Base-by-base conservation (phyloP, 2,888 invertebrate genomes). In the Buathra laborator region DNA sequence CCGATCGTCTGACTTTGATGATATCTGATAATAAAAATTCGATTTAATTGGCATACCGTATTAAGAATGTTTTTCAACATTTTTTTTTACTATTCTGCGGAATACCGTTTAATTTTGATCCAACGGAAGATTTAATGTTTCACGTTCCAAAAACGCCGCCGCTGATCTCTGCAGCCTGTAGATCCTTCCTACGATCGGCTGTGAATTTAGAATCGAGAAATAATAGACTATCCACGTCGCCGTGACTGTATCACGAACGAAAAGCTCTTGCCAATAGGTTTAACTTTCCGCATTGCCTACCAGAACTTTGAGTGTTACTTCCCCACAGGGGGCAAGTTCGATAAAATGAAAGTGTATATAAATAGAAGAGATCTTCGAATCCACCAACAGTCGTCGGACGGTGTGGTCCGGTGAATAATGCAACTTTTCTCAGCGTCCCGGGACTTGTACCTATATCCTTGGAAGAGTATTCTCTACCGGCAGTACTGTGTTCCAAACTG, bases 331-430 rank as follows among this genome's bases (percentile, higher is more conserved):
- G 19, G 19, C 59, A 14, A 46, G 24, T 59, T 32, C 46, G 62
- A 74, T 74, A 62, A 74, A 74, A 74, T 24, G 12, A 75, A 75
- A 48, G 37, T 64, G 56, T 56, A 24, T 56, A 75, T 64, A 75
- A 64, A 62, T 44, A 12, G 14, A 64, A 10, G 29, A 44, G 48
- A 16, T 37, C 62, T 62, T 62, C 48, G 16, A 46, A 32, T 48
- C 48, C 48, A 37, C 12, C 46, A 14, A 46, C 62, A 46, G 62
- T 19, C 32, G 46, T 59, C 62, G 62, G 74, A 48, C 74, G 46
- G 48, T 6, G 46, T 6, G 24, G 62, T 29, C 62, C 62, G 29
- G 74, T 74, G 74, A 74, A 74, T 74, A 74, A 74, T 74, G 62
- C 74, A 74, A 43, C 59, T 74, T 62, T n/a, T 32, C 32, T 62